Percentiles rank a stretch among this genome's conserved stretches.
Conservation (phyloP, 2,888 invertebrate species). For the Encarsia formosa region DNA sequence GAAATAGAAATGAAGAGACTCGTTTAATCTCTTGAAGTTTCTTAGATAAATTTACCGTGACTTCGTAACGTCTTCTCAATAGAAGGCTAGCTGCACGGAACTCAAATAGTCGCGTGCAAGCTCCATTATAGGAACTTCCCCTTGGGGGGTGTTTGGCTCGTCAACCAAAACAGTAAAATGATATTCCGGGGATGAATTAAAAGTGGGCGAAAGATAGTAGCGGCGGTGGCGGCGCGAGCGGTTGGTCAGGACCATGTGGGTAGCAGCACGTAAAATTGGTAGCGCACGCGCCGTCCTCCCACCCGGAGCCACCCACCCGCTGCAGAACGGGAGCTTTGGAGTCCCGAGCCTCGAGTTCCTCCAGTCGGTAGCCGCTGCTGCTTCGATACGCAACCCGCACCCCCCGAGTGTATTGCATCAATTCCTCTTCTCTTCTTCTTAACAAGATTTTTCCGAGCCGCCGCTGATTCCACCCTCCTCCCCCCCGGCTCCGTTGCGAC, state of each 20-base stretch:
- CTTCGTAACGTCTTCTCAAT: too few relatives aligned
- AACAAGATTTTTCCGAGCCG: not conserved
- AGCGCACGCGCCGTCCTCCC: slow-evolving; percentile 24
- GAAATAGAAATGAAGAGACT: too few relatives aligned
- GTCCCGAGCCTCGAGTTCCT: slow-evolving; percentile 10
- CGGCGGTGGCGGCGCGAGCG: not conserved
- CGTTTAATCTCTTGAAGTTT: too few relatives aligned
- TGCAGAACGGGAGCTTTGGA: slow-evolving; percentile 33
- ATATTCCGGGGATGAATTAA: not conserved
- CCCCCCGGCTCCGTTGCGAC: not conserved
- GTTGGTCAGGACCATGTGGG: slow-evolving; percentile 22
- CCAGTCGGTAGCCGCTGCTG: slow-evolving; percentile 25
- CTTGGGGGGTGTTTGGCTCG: too few relatives aligned
- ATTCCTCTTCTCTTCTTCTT: too few relatives aligned
- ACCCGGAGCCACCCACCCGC: slow-evolving; percentile 6
- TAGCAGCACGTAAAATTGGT: too few relatives aligned
- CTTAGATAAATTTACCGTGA: too few relatives aligned
- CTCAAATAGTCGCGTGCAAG: too few relatives aligned
- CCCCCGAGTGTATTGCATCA: not conserved
- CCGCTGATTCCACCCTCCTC: not conserved
- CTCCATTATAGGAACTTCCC: too few relatives aligned
- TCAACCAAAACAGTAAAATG: too few relatives aligned
- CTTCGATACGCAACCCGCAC: slow-evolving; percentile 14
- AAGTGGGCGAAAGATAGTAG: not conserved
- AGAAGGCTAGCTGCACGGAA: too few relatives aligned